Evolutionary conservation across 2,113 vertebrate genomes (phyloP).

Genomic region (Chiloscyllium plagiosum): DNA sequence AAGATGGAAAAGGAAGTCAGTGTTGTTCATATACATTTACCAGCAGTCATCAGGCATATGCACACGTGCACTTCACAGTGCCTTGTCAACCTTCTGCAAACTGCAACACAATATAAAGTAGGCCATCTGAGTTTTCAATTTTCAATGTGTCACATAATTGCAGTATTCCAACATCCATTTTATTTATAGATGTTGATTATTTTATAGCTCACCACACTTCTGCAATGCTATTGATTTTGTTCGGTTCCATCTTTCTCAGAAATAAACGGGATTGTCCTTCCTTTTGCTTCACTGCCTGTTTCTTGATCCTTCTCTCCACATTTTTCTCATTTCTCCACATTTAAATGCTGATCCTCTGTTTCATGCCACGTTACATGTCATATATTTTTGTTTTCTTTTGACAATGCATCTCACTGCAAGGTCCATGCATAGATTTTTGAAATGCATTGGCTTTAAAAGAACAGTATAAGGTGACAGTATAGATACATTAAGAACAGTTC

Average conservation of each 20-base stretch:
- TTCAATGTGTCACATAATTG: not conserved
- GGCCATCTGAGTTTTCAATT: not conserved
- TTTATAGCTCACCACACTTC: not conserved
- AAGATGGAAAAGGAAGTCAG: not conserved
- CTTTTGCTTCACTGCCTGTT: not conserved
- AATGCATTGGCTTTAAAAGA: not conserved
- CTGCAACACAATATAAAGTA: not conserved
- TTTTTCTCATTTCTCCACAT: no score
- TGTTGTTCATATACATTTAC: not conserved
- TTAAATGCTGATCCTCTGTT: not conserved
- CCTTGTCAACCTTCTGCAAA: not conserved
- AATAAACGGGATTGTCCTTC: not conserved
- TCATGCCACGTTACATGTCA: not conserved
- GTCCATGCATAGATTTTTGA: not conserved
- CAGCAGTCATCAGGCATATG: not conserved
- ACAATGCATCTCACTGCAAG: not conserved
- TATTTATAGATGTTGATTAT: not conserved
- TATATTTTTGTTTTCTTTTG: not conserved
- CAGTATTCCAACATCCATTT: not conserved
- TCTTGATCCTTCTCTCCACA: not conserved
- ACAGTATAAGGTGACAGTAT: not conserved
- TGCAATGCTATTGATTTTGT: not conserved
- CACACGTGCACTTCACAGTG: not conserved
- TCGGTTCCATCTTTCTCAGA: not conserved
- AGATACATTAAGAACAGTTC: not conserved